Conservation (phyloP, 2,113 vertebrate species). For the Greenwoodochromis staneri region DNA sequence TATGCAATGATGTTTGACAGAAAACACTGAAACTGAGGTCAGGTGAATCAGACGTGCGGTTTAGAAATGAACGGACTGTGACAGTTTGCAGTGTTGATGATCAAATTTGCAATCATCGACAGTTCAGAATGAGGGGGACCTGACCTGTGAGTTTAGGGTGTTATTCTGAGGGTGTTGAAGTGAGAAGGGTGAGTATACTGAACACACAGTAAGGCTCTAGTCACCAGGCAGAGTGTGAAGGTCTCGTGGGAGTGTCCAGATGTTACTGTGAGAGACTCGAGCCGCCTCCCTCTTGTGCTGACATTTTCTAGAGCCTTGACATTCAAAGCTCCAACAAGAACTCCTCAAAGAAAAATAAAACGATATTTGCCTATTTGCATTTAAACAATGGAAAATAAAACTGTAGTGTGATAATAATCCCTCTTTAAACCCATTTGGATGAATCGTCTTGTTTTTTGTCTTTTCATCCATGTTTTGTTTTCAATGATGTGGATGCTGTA, state of each 20-base stretch:
- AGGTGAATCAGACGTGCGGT: background rate
- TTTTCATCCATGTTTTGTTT: background rate
- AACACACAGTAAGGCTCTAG: background rate
- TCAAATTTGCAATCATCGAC: conserved; percentile 1
- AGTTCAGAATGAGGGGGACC: background rate
- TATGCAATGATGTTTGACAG: background rate
- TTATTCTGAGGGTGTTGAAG: conserved; percentile 29
- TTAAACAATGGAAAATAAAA: background rate
- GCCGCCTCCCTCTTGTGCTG: background rate
- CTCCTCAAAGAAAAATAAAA: background rate
- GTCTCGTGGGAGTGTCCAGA: conserved; percentile 55
- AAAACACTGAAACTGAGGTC: background rate
- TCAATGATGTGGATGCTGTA: background rate
- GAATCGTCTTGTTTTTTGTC: background rate
- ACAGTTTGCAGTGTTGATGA: background rate
- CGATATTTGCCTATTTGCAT: background rate
- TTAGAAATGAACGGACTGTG: background rate
- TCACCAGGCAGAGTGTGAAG: conserved; percentile 37
- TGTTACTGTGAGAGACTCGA: conserved; percentile 25
- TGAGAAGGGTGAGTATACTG: conserved; percentile 32
- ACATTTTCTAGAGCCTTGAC: conserved; percentile 14
- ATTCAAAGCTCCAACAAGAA: background rate
- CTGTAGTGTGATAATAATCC: background rate
- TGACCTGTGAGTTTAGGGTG: conserved; percentile 9
- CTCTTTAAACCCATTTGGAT: background rate